Evolutionary conservation across 2,888 invertebrate species (phyloP), one percentile per base, ranked within the genome.

Genomic region (Andrena fulva): DNA sequence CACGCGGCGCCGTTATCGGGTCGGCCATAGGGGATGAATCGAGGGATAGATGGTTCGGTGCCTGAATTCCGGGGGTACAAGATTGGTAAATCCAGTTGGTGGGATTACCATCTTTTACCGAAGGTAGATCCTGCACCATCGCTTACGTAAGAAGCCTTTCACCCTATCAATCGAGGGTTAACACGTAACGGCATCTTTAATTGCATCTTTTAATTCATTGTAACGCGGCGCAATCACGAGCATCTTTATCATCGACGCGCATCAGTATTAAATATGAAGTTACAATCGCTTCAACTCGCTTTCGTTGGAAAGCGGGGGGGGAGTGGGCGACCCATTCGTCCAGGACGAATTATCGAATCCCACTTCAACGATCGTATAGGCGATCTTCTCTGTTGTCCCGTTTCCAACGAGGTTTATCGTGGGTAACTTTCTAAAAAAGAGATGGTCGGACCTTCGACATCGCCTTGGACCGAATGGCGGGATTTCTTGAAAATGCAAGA

Each of bases 381-480:
- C 67, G 31, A 5, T 12, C 24, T 60, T 60, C 68, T 33, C 24
- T 69, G 29, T 80, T 50, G 48, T 67, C 29, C 56, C 42, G 16
- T 48, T 56, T 10, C 20, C 31, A 29, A 27, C 31, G 16, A 54
- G 62, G 59, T 66, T 74, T 63, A 77, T 72, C 56, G 56, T 27
- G 29, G 62, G 80, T 81, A 81, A 85, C 89, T 90, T 90, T 91
- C 89, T 89, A 89, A 89, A 88, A 63, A 66, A 86, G 42, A 84
- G 86, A 69, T 82, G 74, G 70, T 67, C 80, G 77, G 87, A 85
- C 85, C 86, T 87, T 89, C 88, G 87, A 85, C 85, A 88, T 87
- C 73, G 79, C 87, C 87, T 87, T 85, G 86, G 68, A 67, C 54
- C 62, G 69, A 70, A 52, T 12, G 73, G 56, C 72, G 27, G 42